phyloP scores from a whole-genome alignment of 2,888 invertebrate species.

The Drosophila rellima region DNA sequence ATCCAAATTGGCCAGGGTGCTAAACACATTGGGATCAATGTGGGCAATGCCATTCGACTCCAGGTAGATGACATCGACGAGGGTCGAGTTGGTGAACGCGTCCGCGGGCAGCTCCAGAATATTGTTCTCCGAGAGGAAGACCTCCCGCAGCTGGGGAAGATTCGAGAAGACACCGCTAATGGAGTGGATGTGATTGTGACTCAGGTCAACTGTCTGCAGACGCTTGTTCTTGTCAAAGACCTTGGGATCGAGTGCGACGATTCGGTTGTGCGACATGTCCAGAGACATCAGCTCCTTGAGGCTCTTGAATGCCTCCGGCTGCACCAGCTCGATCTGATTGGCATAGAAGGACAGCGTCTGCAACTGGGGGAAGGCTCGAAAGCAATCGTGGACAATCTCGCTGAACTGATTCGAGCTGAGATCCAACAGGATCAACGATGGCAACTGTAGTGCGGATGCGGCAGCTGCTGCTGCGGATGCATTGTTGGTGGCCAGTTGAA shows the following conservation, averaged over 20 bases:
- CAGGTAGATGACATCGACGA: slow-evolving; percentile 92
- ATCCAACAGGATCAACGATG: slow-evolving; percentile 91
- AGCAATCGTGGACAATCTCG: slow-evolving; percentile 91
- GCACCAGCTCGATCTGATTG: slow-evolving; percentile 92
- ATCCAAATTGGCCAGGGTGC: slow-evolving; percentile 91
- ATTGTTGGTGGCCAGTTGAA: slow-evolving; percentile 79
- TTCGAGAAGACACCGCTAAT: slow-evolving; percentile 93
- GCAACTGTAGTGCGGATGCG: slow-evolving; percentile 86
- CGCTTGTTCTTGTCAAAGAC: slow-evolving; percentile 92
- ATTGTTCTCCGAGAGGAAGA: slow-evolving; percentile 95
- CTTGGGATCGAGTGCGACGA: slow-evolving; percentile 90
- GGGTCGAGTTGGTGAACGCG: slow-evolving; percentile 91
- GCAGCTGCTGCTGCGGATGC: slow-evolving; percentile 77
- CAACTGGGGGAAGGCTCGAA: slow-evolving; percentile 92
- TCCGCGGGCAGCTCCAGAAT: slow-evolving; percentile 93
- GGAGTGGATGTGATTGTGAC: slow-evolving; percentile 95
- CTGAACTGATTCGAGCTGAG: slow-evolving; percentile 94
- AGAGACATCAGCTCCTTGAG: slow-evolving; percentile 92
- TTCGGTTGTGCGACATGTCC: slow-evolving; percentile 95
- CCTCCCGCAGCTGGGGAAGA: slow-evolving; percentile 91
- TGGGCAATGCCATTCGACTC: slow-evolving; percentile 94
- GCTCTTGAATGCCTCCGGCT: slow-evolving; percentile 91
- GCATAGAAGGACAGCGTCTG: slow-evolving; percentile 93
- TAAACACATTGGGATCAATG: slow-evolving; percentile 92
- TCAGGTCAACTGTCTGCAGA: slow-evolving; percentile 93